A percentile compares a stretch with the other conserved stretches of the same genome.
phyloP scores from a whole-genome alignment of 2,113 vertebrate species.

The Brachirus orientalis region DNA sequence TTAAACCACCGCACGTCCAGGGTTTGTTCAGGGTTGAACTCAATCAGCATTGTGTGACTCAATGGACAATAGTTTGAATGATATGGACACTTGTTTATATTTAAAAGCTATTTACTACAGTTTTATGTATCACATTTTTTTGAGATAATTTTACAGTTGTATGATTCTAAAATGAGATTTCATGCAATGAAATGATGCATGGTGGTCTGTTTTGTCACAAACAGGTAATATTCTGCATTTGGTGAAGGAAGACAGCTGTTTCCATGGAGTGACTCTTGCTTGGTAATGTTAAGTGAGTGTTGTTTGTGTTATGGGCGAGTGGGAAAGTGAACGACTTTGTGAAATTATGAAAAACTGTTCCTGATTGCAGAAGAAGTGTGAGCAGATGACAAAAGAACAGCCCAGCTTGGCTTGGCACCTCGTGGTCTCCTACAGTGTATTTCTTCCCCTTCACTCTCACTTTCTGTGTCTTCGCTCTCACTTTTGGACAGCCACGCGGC shows the following conservation, averaged over 20 bases:
- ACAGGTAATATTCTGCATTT: slow-evolving; percentile 22
- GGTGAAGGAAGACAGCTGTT: slow-evolving; percentile 17
- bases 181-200: slow-evolving; percentile 41
- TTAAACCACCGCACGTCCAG: too few relatives aligned
- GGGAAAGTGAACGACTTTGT: slow-evolving; percentile 55
- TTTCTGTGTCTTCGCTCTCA: slow-evolving; percentile 41
- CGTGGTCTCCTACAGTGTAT: slow-evolving; percentile 50
- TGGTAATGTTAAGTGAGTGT: slow-evolving; percentile 28
- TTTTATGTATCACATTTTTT: neutral
- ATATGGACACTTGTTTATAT: too few relatives aligned
- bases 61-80: too few relatives aligned
- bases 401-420: slow-evolving; percentile 76
- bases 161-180: slow-evolving; percentile 18
- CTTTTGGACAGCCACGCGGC: slow-evolving; percentile 54
- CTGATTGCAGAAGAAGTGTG: slow-evolving; percentile 56
- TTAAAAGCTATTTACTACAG: too few relatives aligned
- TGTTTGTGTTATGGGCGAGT: slow-evolving; percentile 40
- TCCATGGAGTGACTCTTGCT: slow-evolving; percentile 11
- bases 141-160: neutral
- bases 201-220: slow-evolving; percentile 6
- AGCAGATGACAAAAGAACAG: slow-evolving; percentile 77
- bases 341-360: slow-evolving; percentile 49
- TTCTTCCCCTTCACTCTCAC: slow-evolving; percentile 19
- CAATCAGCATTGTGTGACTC: too few relatives aligned
- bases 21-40: too few relatives aligned